Conservation (phyloP, 2,113 vertebrate species). For the Athene cunicularia region DNA sequence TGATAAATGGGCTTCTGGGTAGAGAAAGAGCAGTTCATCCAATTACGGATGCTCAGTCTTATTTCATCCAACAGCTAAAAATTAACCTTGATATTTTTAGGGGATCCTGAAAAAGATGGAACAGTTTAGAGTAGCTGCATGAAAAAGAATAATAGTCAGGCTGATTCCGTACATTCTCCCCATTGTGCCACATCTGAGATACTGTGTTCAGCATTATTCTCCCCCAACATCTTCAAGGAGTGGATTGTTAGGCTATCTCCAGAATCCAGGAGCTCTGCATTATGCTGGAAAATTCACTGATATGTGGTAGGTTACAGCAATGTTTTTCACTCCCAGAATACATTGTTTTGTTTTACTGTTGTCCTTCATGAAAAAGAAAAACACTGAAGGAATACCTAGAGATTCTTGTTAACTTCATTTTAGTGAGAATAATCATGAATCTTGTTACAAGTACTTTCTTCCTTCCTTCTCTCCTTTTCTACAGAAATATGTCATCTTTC, state of each 20-base stretch:
- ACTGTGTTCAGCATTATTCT: background rate
- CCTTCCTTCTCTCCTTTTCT: background rate
- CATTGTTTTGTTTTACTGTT: background rate
- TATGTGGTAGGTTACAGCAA: background rate
- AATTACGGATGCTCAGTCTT: background rate
- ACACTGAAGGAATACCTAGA: background rate
- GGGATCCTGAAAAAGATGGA: background rate
- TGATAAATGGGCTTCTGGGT: background rate
- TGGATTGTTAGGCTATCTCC: background rate
- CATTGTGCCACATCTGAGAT: background rate
- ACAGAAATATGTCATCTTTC: background rate
- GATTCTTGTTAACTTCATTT: background rate
- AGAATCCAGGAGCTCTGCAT: background rate
- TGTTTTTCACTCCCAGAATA: background rate
- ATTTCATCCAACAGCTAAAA: background rate
- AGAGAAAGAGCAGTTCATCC: background rate
- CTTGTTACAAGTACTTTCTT: background rate
- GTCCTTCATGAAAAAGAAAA: background rate
- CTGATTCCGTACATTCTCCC: background rate
- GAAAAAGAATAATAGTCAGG: background rate
- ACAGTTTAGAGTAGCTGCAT: background rate
- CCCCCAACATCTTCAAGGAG: background rate
- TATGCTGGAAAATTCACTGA: background rate
- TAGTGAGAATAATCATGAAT: background rate
- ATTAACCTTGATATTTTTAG: background rate